Evolutionary conservation across 2,888 invertebrate species (phyloP).

Genomic region (Calliopum simillimum): DNA sequence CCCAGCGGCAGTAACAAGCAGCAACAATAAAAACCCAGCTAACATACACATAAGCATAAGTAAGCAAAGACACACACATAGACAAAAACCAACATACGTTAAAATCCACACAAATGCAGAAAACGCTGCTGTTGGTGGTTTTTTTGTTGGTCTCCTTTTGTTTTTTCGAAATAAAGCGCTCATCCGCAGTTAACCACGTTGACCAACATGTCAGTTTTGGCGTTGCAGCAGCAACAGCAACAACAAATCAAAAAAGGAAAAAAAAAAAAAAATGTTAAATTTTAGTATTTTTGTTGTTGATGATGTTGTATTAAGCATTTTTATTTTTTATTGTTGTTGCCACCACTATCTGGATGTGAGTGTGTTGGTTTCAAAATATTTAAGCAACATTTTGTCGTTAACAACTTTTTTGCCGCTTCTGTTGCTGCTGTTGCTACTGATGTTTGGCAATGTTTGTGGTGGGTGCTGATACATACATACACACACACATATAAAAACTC

Average conservation of each 20-base stretch:
- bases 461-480: not conserved
- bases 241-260: constrained; percentile 13
- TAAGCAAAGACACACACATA: not conserved
- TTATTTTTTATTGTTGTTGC: too few relatives aligned
- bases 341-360: too few relatives aligned
- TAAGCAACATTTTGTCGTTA: too few relatives aligned
- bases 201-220: constrained; percentile 43
- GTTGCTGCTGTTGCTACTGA: constrained; percentile 8
- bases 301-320: too few relatives aligned
- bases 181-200: constrained; percentile 44
- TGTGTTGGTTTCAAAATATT: too few relatives aligned
- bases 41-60: not conserved
- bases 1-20: constrained; percentile 14
- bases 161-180: constrained; percentile 36
- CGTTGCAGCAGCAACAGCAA: constrained; percentile 13
- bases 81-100: not conserved
- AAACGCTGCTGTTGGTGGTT: not conserved
- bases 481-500: not conserved
- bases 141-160: too few relatives aligned
- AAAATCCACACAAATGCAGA: not conserved
- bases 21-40: constrained; percentile 8
- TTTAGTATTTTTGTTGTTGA: constrained; percentile 28
- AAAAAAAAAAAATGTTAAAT: not conserved
- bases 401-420: too few relatives aligned
- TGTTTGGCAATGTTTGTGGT: not conserved